Evolutionary conservation across 2,113 vertebrate genomes (phyloP).

Genomic region (Bubo bubo): DNA sequence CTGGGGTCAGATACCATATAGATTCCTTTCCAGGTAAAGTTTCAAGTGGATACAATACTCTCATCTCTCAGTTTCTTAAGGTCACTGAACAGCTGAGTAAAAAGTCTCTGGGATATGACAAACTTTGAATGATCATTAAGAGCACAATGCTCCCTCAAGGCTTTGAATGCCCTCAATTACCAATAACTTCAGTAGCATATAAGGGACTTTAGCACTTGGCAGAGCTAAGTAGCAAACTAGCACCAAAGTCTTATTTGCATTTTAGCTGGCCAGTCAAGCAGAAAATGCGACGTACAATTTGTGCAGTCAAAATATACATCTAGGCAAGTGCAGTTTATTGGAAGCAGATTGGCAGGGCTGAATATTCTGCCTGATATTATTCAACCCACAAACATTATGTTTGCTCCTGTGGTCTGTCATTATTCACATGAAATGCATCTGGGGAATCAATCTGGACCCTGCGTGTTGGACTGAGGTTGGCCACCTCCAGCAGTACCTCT

Average conservation of each 20-base stretch:
- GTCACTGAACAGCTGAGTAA: not conserved
- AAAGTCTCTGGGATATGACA: not conserved
- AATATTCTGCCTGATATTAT: not conserved
- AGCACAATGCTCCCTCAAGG: not conserved
- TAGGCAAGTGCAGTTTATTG: not conserved
- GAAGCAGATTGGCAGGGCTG: not conserved
- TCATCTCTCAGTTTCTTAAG: not conserved
- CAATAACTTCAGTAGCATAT: not conserved
- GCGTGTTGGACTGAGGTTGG: not conserved
- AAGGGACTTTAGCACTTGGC: not conserved
- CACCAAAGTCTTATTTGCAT: not conserved
- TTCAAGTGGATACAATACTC: not conserved
- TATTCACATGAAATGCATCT: not conserved
- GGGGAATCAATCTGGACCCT: not conserved
- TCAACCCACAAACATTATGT: accelerated
- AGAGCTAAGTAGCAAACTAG: not conserved
- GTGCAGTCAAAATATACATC: not conserved
- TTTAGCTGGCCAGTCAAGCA: not conserved
- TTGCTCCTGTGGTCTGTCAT: not conserved
- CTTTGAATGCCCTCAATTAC: not conserved
- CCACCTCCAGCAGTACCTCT: not conserved
- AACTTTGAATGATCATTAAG: not conserved
- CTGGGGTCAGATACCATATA: not conserved
- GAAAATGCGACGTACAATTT: not conserved
- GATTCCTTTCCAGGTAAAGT: not conserved